Conservation (phyloP, 2,797 vertebrate species). For the Siniperca undulata region DNA sequence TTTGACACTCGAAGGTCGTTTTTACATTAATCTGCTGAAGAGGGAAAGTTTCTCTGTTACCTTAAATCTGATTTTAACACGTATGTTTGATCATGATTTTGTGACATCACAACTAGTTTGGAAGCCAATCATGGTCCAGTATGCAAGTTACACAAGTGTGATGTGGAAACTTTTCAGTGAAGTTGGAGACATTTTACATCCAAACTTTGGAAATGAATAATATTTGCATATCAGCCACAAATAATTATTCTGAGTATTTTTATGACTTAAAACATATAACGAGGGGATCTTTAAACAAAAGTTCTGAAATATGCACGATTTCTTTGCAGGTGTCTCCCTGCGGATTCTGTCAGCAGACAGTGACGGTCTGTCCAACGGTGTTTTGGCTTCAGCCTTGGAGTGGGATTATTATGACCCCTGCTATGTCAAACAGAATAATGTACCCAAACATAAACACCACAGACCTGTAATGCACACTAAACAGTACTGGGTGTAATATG, state of each 20-base stretch:
- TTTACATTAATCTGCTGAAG: too few relatives aligned
- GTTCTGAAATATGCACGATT: not conserved
- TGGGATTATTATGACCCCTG: conserved; percentile 90
- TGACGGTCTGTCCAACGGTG: conserved; percentile 81
- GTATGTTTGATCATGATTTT: too few relatives aligned
- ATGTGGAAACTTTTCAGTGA: too few relatives aligned
- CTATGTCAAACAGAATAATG: conserved; percentile 87
- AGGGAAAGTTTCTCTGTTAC: too few relatives aligned
- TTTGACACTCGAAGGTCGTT: too few relatives aligned
- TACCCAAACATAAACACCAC: conserved; percentile 80
- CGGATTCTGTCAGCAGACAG: conserved; percentile 89
- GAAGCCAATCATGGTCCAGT: too few relatives aligned
- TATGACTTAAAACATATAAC: not conserved
- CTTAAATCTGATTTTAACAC: too few relatives aligned
- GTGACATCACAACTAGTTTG: too few relatives aligned
- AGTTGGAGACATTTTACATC: too few relatives aligned
- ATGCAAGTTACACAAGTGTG: too few relatives aligned
- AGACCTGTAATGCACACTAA: conserved; percentile 83
- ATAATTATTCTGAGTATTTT: not conserved
- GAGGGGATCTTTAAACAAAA: not conserved
- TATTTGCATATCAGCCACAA: not conserved
- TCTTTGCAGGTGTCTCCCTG: conserved; percentile 86
- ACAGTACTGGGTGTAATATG: conserved; percentile 88
- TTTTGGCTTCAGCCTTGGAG: conserved; percentile 76
- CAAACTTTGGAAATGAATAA: not conserved